Evolutionary conservation across 2,888 invertebrate genomes (phyloP).

Genomic region (Athetis lepigone): DNA sequence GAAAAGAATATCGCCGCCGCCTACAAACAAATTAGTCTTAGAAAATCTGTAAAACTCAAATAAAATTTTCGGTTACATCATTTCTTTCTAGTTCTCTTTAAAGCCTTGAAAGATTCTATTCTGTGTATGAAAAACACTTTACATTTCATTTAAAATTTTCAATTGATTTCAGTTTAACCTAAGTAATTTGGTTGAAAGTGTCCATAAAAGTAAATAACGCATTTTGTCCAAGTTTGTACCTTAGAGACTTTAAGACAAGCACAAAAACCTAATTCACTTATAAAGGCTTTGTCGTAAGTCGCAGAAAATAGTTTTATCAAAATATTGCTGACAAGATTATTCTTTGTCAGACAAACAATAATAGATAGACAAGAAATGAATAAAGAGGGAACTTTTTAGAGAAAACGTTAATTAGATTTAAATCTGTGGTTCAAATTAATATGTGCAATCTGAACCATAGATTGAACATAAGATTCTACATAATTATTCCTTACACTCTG

Average conservation of each 20-base stretch:
- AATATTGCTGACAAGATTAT: constrained; percentile 10
- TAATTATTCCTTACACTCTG: no score
- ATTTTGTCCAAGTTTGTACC: constrained; percentile 4
- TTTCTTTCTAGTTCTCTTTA: no score
- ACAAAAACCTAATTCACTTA: constrained; percentile 24
- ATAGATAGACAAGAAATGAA: neutral
- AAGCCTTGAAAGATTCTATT: no score
- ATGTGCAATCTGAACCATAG: no score
- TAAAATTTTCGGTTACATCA: no score
- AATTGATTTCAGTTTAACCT: constrained; percentile 3
- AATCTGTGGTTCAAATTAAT: neutral
- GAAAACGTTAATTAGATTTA: neutral
- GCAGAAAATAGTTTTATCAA: constrained; percentile 19
- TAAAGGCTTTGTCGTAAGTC: constrained; percentile 13
- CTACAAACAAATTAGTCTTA: no score
- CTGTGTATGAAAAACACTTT: neutral
- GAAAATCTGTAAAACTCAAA: no score
- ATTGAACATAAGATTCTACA: no score
- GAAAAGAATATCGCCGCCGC: no score
- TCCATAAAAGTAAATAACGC: constrained; percentile 21
- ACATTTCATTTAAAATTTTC: neutral
- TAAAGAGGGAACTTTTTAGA: neutral
- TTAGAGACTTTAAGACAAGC: constrained; percentile 17
- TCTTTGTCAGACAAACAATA: constrained; percentile 4
- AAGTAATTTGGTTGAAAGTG: constrained; percentile 9